These are phyloP conservation scores for Valencia hispanica DNA, from an alignment of 2,797 vertebrate species.

Conservation along the genomic window DNA sequence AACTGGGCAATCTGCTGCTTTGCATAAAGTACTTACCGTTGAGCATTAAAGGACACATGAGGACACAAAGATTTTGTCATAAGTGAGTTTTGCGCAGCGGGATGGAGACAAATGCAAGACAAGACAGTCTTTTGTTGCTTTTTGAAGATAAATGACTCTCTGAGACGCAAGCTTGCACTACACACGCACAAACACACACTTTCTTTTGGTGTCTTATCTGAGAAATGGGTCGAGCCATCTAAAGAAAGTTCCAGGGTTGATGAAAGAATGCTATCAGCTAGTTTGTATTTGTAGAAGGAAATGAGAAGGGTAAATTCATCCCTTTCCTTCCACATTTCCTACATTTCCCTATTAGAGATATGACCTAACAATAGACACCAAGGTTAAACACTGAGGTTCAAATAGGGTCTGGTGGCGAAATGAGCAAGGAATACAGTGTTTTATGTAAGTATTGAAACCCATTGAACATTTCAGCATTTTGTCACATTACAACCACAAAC, in stretches of 20 bases:
- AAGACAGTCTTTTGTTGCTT: slow-evolving; percentile 2
- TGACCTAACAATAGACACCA: slow-evolving; percentile 42
- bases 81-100: slow-evolving; percentile 11
- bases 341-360: slow-evolving; percentile 47
- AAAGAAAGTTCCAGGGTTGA: slow-evolving; percentile 17
- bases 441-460: not conserved
- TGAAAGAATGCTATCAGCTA: slow-evolving; percentile 29
- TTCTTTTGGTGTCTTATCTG: slow-evolving; percentile 42
- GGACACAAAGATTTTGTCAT: slow-evolving; percentile 16
- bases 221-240: slow-evolving; percentile 30
- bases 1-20: slow-evolving; percentile 35
- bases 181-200: not conserved
- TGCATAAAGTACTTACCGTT: slow-evolving; percentile 25
- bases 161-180: not conserved
- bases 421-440: not conserved
- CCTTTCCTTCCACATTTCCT: slow-evolving; percentile 51
- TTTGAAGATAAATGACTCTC: slow-evolving; percentile 1
- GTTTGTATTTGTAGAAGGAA: slow-evolving; percentile 32
- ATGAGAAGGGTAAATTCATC: slow-evolving; percentile 44
- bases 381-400: slow-evolving; percentile 19
- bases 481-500: not conserved
- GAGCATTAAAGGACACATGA: slow-evolving; percentile 31
- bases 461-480: not conserved
- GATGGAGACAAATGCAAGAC: slow-evolving; percentile 2
- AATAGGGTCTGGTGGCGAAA: slow-evolving; percentile 34